These are phyloP conservation scores for Drosophila planitibia DNA, from an alignment of 2,888 invertebrate species.

Conservation along the genomic window DNA sequence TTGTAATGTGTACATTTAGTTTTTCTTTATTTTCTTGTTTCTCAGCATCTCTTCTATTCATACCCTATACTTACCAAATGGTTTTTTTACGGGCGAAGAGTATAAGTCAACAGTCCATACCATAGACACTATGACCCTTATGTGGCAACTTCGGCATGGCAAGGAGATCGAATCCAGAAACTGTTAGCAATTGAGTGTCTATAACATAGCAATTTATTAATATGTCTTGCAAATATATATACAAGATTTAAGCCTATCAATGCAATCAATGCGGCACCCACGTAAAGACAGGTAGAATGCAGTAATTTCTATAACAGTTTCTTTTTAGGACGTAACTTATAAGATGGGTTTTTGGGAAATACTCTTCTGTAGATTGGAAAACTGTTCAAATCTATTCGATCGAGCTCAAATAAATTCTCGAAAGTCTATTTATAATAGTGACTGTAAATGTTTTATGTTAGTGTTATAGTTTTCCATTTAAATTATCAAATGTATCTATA, in stretches of 20 bases:
- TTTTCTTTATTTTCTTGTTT: conserved; percentile 34
- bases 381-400: neutral
- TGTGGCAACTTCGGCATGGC: neutral
- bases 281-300: neutral
- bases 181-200: neutral
- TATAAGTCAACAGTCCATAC: neutral
- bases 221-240: neutral
- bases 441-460: neutral
- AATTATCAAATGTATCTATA: neutral
- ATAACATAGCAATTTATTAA: neutral
- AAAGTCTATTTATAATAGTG: neutral
- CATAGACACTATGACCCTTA: neutral
- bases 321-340: neutral
- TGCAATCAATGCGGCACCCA: neutral
- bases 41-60: neutral
- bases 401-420: neutral
- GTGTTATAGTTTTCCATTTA: neutral
- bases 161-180: neutral
- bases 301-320: neutral
- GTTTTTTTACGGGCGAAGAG: too few species aligned
- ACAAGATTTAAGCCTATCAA: neutral
- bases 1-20: conserved; percentile 24
- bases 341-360: neutral
- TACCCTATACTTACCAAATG: neutral
- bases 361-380: neutral